These are phyloP conservation scores for Myoxocephalus aenaeus DNA, from an alignment of 2,797 vertebrate species.

Conservation along the genomic window DNA sequence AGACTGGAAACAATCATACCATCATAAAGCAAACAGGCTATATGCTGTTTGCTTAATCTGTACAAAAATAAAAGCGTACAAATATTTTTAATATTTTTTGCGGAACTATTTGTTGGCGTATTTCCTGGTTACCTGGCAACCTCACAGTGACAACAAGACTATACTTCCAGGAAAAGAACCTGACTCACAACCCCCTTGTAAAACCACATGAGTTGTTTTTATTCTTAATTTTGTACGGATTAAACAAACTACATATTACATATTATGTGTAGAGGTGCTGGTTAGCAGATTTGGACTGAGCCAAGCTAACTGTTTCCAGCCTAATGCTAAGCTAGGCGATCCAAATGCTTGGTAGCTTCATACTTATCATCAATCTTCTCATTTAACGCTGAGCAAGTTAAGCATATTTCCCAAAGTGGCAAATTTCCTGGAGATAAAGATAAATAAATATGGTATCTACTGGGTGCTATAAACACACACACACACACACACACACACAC, in stretches of 20 bases:
- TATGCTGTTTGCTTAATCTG: no score
- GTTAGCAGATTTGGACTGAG: background rate
- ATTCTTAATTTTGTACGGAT: background rate
- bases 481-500: no score
- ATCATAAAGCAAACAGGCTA: no score
- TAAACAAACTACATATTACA: background rate
- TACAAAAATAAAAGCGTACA: background rate
- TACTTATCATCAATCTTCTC: background rate
- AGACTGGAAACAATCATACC: no score
- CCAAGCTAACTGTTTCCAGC: background rate
- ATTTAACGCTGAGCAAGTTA: background rate
- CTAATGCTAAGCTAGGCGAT: background rate
- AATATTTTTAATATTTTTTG: background rate
- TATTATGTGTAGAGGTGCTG: background rate
- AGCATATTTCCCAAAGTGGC: background rate
- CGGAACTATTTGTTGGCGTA: background rate
- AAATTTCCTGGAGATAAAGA: background rate
- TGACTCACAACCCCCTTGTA: background rate
- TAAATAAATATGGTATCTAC: background rate
- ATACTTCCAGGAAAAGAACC: background rate
- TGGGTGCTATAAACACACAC: slow-evolving; percentile 21
- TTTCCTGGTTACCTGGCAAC: background rate
- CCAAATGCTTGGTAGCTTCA: background rate
- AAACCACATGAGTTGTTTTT: background rate
- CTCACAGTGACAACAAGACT: background rate